A percentile compares a stretch with the other conserved stretches of the same genome.
Conservation (phyloP, 2,888 invertebrate species). For the Epsilonema sp. region DNA sequence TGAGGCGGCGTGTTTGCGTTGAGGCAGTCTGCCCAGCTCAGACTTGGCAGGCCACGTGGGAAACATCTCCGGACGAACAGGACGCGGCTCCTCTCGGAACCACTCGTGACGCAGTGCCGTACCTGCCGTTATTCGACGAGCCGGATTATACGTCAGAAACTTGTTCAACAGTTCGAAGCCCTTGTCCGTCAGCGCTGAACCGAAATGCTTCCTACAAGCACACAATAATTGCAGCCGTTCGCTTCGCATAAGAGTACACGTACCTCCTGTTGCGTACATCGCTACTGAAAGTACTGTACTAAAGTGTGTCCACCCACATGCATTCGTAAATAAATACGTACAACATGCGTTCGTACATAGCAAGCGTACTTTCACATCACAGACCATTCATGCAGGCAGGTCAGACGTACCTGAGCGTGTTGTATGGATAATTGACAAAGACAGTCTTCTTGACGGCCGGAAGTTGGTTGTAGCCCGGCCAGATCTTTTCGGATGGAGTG, state of each 20-base stretch:
- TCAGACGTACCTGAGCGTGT: too few relatives aligned
- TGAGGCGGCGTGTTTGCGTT: conserved; percentile 36
- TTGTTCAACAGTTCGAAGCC: conserved; percentile 45
- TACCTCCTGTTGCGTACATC: too few relatives aligned
- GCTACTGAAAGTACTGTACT: too few relatives aligned
- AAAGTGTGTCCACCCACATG: too few relatives aligned
- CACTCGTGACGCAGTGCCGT: conserved; percentile 54
- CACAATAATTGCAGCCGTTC: too few relatives aligned
- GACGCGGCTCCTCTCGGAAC: conserved; percentile 49
- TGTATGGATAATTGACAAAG: conserved; percentile 70
- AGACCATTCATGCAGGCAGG: too few relatives aligned
- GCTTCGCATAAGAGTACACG: too few relatives aligned
- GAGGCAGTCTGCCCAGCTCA: conserved; percentile 42
- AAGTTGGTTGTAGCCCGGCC: conserved; percentile 79
- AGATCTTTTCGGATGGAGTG: conserved; percentile 80
- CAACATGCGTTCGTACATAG: too few relatives aligned
- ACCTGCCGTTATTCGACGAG: conserved; percentile 63
- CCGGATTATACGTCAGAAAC: conserved; percentile 80
- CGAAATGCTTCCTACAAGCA: conserved; percentile 46
- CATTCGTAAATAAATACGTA: too few relatives aligned
- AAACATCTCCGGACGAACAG: conserved; percentile 91
- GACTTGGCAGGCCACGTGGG: conserved; percentile 99
- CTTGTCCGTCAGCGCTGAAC: conserved; percentile 37
- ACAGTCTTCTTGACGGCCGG: conserved; percentile 79
- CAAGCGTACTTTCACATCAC: too few relatives aligned